These are phyloP conservation scores for Ophion ventricosus DNA, from an alignment of 2,888 invertebrate genomes.

Conservation along the genomic window DNA sequence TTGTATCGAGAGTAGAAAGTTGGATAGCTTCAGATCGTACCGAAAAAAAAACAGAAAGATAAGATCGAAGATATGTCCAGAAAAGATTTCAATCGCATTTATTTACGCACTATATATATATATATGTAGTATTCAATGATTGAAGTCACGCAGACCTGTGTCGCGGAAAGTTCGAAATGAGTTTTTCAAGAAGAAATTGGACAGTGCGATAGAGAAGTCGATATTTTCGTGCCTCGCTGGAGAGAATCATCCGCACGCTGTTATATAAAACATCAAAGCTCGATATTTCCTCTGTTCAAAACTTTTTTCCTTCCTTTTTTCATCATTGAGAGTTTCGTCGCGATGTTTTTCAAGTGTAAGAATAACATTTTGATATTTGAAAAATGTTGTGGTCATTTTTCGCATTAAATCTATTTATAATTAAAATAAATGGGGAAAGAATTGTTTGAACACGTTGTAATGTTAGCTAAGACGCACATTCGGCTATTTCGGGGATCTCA, in stretches of 20 bases:
- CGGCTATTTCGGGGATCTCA: too few species aligned
- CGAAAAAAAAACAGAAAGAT: slow-evolving; percentile 7
- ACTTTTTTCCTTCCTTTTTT: neutral
- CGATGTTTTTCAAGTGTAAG: too few species aligned
- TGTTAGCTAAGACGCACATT: too few species aligned
- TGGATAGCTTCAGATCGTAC: slow-evolving; percentile 10
- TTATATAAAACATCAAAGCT: neutral
- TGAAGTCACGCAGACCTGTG: slow-evolving; percentile 11
- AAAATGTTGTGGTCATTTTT: too few species aligned
- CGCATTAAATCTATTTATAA: too few species aligned
- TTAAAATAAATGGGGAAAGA: too few species aligned
- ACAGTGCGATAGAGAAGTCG: slow-evolving; percentile 7
- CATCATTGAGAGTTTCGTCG: neutral
- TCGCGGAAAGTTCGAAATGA: slow-evolving; percentile 24
- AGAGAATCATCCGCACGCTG: neutral
- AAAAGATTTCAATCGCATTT: slow-evolving; percentile 41
- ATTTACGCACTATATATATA: slow-evolving; percentile 2
- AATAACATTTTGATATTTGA: too few species aligned
- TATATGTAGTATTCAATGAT: neutral
- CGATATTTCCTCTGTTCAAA: slow-evolving; percentile 8
- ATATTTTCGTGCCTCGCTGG: neutral
- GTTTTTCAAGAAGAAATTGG: slow-evolving; percentile 8
- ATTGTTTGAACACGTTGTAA: too few species aligned
- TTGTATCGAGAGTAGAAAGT: slow-evolving; percentile 20
- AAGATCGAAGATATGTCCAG: slow-evolving; percentile 14